Evolutionary conservation across 1,140 invertebrate genomes (phyloP).

Genomic region (Epicauta chinensis): DNA sequence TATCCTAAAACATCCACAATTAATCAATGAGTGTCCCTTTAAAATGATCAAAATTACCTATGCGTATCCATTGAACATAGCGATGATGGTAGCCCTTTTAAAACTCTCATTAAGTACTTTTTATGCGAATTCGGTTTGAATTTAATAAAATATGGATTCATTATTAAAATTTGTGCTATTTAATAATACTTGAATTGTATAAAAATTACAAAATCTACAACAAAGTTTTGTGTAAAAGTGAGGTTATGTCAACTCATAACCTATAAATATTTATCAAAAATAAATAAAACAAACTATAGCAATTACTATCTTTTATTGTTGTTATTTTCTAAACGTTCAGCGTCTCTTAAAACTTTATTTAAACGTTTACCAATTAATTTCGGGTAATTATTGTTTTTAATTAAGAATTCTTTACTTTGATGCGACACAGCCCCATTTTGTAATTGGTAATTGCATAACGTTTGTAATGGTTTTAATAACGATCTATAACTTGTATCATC

Average conservation of each 20-base stretch:
- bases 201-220: too few species aligned
- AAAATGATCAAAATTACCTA: slow-evolving; percentile 22
- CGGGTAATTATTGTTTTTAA: slow-evolving; percentile 79
- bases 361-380: slow-evolving; percentile 75
- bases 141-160: slow-evolving; percentile 7
- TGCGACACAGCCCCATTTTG: slow-evolving; percentile 87
- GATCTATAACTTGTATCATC: slow-evolving; percentile 55
- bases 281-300: too few species aligned
- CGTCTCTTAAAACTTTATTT: slow-evolving; percentile 45
- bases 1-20: slow-evolving; percentile 52
- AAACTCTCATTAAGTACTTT: slow-evolving; percentile 32
- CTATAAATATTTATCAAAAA: neutral
- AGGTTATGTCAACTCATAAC: neutral
- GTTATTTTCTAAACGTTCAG: too few species aligned
- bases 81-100: slow-evolving; percentile 28
- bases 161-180: neutral
- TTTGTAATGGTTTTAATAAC: slow-evolving; percentile 71
- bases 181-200: neutral
- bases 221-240: neutral
- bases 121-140: slow-evolving; percentile 27
- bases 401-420: slow-evolving; percentile 84
- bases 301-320: too few species aligned
- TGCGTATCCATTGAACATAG: slow-evolving; percentile 29
- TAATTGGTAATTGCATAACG: slow-evolving; percentile 79
- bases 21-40: too few species aligned